Conservation (phyloP, 2,113 vertebrate species). For the Galemys pyrenaicus region DNA sequence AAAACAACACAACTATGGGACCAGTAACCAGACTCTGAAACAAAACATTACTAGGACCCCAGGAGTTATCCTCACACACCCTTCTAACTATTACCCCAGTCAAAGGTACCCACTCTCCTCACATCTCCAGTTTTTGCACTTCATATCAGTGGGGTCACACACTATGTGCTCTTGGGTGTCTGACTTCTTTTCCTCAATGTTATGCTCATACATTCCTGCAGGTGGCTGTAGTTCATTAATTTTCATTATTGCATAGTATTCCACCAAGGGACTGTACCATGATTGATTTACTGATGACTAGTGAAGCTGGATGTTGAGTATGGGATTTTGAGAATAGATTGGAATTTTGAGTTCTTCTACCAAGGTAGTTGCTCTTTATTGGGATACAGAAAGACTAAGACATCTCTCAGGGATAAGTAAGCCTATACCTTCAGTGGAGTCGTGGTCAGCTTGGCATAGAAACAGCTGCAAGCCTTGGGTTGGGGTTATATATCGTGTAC, state of each 20-base stretch:
- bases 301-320: not conserved
- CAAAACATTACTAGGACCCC: not conserved
- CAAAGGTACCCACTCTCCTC: not conserved
- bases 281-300: not conserved
- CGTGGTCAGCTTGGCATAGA: not conserved
- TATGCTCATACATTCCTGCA: not conserved
- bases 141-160: not conserved
- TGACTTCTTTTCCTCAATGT: not conserved
- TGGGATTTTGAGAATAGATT: not conserved
- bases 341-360: not conserved
- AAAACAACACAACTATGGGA: not conserved
- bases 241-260: not conserved
- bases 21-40: not conserved
- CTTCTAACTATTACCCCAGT: not conserved
- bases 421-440: not conserved
- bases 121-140: not conserved
- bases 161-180: not conserved
- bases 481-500: not conserved
- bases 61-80: not conserved
- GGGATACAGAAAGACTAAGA: not conserved
- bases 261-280: too few species aligned
- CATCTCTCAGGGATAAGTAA: not conserved
- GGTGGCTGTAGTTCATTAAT: not conserved
- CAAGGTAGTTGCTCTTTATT: not conserved
- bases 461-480: not conserved